Evolutionary conservation across 2,888 invertebrate species (phyloP), one percentile per base, ranked within the genome.

Genomic region (Drosophila conformis): DNA sequence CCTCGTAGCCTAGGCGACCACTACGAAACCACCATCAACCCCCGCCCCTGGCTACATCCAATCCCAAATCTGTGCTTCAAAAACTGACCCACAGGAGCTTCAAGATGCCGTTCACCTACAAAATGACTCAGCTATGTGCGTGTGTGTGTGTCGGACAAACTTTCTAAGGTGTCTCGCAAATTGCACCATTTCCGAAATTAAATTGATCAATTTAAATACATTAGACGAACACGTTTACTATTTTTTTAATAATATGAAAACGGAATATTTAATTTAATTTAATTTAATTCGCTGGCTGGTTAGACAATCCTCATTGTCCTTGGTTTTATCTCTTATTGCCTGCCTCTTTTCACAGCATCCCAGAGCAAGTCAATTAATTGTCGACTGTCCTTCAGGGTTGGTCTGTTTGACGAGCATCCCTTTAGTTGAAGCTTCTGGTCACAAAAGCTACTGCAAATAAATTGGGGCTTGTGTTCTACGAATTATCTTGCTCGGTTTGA

Each of bases 351-450:
- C 15, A 27, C 49, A 25, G 25, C 62, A 64, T 68, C 75, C 46
- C 8, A 25, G 4, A 74, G 77, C 77, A 25, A 46, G 25, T 81
- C 77, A 79, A 83, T 83, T 83, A 83, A 83, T 83, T 80, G 79
- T 81, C 56, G 76, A 58, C 73, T 76, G 79, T 80, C 80, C 52
- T 68, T 77, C 69, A 69, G 25, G 46, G 46, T 46, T 46, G 7
- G 46, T 71, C 63, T 46, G 56, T 59, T 61, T 54, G 57, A 76
- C 76, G 77, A 69, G 64, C 75, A 65, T 71, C 64, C 53, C 46
- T 54, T 60, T 64, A 29, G 54, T 31, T 59, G 21, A 56, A 42
- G 62, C 49, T 46, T 53, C 15, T 27, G 48, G 25, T 36, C 42
- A 27, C 49, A 49, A 58, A 68, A 71, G 69, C 59, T 40, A 57